phyloP scores from a whole-genome alignment of 2,888 invertebrate species.

The Neoascia interrupta region DNA sequence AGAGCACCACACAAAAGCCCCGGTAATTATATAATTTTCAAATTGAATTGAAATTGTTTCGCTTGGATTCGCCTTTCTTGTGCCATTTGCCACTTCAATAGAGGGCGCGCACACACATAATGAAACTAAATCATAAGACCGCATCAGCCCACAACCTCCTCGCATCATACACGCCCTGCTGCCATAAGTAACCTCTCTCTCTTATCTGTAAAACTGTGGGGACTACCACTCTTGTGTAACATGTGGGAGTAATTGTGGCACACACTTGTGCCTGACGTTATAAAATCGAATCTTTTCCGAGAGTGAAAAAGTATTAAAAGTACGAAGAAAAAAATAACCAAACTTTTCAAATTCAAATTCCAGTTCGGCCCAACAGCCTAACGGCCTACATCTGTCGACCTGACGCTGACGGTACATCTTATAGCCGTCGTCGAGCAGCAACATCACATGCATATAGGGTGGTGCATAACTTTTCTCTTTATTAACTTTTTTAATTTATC shows the following conservation, averaged over 20 bases:
- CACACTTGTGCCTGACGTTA: slow-evolving; percentile 49
- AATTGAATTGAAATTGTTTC: slow-evolving; percentile 55
- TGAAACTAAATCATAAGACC: too few species aligned
- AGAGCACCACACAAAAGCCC: slow-evolving; percentile 9
- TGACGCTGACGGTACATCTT: too few species aligned
- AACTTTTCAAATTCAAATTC: slow-evolving; percentile 55
- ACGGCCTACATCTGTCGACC: slow-evolving; percentile 58
- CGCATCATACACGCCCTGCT: too few species aligned
- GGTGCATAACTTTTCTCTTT: slow-evolving; percentile 53
- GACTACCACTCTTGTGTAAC: slow-evolving; percentile 66
- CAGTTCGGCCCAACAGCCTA: slow-evolving; percentile 41
- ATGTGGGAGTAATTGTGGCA: slow-evolving; percentile 60
- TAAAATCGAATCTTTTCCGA: slow-evolving; percentile 49
- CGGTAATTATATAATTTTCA: slow-evolving; percentile 55
- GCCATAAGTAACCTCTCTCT: too few species aligned
- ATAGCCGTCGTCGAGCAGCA: too few species aligned
- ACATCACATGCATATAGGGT: slow-evolving; percentile 34
- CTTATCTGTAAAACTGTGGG: too few species aligned
- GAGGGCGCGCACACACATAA: slow-evolving; percentile 12
- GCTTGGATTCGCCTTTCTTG: slow-evolving; percentile 18
- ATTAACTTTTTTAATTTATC: slow-evolving; percentile 61
- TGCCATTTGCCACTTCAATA: slow-evolving; percentile 26
- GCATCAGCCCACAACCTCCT: too few species aligned
- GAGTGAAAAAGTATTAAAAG: slow-evolving; percentile 9
- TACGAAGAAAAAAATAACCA: not conserved